Base-by-base conservation (phyloP, 2,113 vertebrate genomes). In the Emydocephalus ijimae region DNA sequence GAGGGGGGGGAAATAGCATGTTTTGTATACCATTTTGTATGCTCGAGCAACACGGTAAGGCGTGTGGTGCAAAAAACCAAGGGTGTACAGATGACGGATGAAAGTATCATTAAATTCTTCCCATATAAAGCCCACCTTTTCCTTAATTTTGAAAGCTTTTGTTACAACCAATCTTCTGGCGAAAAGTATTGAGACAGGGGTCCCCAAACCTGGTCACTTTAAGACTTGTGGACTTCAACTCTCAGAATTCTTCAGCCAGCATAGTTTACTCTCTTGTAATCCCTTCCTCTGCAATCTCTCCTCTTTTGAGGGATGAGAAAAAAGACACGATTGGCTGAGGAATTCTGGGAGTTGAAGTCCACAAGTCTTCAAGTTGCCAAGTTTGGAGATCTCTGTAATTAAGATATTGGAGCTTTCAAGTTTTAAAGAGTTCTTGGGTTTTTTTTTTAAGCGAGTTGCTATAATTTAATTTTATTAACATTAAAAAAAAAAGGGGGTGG, bases 11-110 rank as follows among this genome's bases (percentile, higher is more conserved):
- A 10, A n/a, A 64, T 97, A 98, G 98, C 97, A 98, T 98, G 98
- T 97, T 97, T 89, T 97, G 96, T 96, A 97, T 97, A 93, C 97
- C 95, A 94, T 95, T 97, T 97, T 97, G 96, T 97, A 95, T 93
- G 93, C 95, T 97, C 96, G 95, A 96, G 96, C 97, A 98, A 96
- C 96, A 96, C 95, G 97, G 96, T 93, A 95, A 81, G 97, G 97
- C 97, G 97, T 98, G 98, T 97, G 97, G 97, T 97, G 97, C 96
- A 96, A 97, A 96, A 96, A 18, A 95, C 97, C 97, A 96, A 97
- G 8, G 69, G 34, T 81, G 97, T 96, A 96, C 95, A 97, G 96
- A 96, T 94, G 34, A 96, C 96, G 97, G 96, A 95, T 96, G 45
- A 96, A 97, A 93, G 96, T 94, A 95, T 94, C 90, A 95, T 96